Evolutionary conservation across 2,888 invertebrate genomes (phyloP).

Genomic region (Saturnia japonica): DNA sequence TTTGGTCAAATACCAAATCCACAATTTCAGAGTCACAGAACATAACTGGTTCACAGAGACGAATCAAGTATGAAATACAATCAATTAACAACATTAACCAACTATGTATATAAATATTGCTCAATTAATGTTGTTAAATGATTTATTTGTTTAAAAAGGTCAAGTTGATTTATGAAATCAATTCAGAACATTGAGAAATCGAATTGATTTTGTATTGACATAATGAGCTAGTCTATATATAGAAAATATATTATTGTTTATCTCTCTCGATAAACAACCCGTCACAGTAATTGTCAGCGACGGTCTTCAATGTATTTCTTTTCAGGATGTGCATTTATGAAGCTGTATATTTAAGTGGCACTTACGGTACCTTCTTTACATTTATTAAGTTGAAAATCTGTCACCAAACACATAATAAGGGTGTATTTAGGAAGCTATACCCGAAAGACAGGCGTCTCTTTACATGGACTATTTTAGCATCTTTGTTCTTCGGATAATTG

Average conservation of each 20-base stretch:
- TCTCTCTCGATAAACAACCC: background rate
- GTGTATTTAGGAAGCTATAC: background rate
- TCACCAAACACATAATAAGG: too few relatives aligned
- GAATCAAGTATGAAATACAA: background rate
- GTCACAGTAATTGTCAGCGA: background rate
- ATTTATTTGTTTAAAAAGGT: conserved; percentile 11
- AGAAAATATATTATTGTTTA: background rate
- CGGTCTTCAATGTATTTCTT: background rate
- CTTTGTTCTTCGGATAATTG: background rate
- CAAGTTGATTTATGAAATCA: conserved; percentile 14
- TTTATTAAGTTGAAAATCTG: too few relatives aligned
- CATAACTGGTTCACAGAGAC: background rate
- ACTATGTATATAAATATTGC: conserved; percentile 1
- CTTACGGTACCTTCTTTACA: background rate
- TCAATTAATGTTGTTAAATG: conserved; percentile 11
- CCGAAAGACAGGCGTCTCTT: background rate
- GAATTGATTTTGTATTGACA: conserved; percentile 11
- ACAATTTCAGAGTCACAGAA: background rate
- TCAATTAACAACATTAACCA: conserved; percentile 3
- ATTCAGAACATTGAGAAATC: conserved; percentile 13
- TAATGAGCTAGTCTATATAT: conserved; percentile 7
- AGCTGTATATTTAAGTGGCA: background rate
- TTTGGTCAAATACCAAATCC: background rate
- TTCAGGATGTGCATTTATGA: too few relatives aligned
- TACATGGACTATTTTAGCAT: background rate